These are phyloP conservation scores for Patiria miniata DNA, from an alignment of 35 echinoderm and acorn worm genomes.

Conservation along the genomic window DNA sequence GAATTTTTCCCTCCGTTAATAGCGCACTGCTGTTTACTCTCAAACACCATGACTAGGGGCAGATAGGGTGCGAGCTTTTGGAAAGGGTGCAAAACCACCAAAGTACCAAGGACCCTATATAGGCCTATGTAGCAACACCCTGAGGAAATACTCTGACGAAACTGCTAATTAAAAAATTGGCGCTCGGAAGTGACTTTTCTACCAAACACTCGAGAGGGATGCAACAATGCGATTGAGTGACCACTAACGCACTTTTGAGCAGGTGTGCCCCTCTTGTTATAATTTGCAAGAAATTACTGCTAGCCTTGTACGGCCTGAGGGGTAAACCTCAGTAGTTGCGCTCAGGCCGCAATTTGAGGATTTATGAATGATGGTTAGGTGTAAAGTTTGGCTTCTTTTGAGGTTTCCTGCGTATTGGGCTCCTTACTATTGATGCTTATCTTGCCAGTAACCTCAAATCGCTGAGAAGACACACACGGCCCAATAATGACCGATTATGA, in stretches of 20 bases:
- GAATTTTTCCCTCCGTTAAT: neutral
- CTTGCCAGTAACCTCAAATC: too few relatives aligned
- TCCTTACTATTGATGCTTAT: too few relatives aligned
- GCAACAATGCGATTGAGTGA: too few relatives aligned
- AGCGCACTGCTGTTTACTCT: neutral
- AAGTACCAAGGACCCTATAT: neutral
- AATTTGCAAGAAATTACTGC: neutral
- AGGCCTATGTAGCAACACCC: neutral
- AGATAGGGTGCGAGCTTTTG: neutral
- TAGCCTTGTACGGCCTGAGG: neutral
- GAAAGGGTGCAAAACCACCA: neutral
- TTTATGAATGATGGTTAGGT: too few relatives aligned
- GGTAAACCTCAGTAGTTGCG: too few relatives aligned
- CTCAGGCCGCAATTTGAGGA: too few relatives aligned
- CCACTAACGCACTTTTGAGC: neutral
- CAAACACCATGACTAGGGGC: neutral
- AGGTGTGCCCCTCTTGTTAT: neutral
- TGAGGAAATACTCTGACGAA: neutral
- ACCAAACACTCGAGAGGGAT: too few relatives aligned
- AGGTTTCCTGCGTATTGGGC: too few relatives aligned
- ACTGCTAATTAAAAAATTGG: slow-evolving; percentile 10
- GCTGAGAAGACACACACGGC: too few relatives aligned
- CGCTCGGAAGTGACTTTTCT: slow-evolving; percentile 8
- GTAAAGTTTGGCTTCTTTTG: too few relatives aligned
- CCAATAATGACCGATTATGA: too few relatives aligned